Evolutionary conservation across 2,888 invertebrate genomes (phyloP).

Genomic region (Calliopum simillimum): DNA sequence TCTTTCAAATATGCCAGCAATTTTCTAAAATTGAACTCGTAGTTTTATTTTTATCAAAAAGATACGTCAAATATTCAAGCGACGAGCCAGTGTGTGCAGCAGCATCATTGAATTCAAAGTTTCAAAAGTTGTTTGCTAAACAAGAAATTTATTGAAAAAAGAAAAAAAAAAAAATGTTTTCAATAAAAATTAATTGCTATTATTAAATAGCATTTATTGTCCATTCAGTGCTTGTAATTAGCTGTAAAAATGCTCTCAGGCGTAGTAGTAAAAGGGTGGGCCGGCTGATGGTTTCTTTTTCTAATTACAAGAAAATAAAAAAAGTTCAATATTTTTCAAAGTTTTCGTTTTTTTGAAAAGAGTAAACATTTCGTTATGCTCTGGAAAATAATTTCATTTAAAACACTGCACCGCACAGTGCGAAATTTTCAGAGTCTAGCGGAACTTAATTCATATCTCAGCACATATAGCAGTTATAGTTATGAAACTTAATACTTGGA

Average conservation of each 20-base stretch:
- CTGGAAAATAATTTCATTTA: too few relatives aligned
- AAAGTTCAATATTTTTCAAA: too few relatives aligned
- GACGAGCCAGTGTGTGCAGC: neutral
- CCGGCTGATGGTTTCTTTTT: neutral
- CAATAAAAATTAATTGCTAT: slow-evolving; percentile 13
- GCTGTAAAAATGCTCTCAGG: slow-evolving; percentile 4
- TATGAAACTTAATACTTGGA: too few relatives aligned
- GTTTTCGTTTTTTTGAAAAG: too few relatives aligned
- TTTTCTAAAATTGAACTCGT: slow-evolving; percentile 9
- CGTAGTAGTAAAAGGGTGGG: neutral
- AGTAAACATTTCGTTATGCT: too few relatives aligned
- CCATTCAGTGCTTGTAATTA: neutral
- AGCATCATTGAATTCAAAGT: slow-evolving; percentile 2
- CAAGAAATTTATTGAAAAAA: too few relatives aligned
- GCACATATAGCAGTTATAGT: too few relatives aligned
- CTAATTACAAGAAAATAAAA: too few relatives aligned
- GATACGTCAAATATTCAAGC: neutral
- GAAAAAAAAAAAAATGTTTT: neutral
- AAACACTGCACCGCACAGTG: too few relatives aligned
- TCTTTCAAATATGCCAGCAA: neutral
- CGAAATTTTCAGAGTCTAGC: too few relatives aligned
- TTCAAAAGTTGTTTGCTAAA: too few relatives aligned
- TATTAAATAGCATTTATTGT: neutral
- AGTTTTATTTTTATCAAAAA: slow-evolving; percentile 15
- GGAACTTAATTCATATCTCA: too few relatives aligned